A percentile compares a stretch with the other conserved stretches of the same genome.
Evolutionary conservation across 2,113 vertebrate species (phyloP).

Genomic region (Orientallactaga bullata): DNA sequence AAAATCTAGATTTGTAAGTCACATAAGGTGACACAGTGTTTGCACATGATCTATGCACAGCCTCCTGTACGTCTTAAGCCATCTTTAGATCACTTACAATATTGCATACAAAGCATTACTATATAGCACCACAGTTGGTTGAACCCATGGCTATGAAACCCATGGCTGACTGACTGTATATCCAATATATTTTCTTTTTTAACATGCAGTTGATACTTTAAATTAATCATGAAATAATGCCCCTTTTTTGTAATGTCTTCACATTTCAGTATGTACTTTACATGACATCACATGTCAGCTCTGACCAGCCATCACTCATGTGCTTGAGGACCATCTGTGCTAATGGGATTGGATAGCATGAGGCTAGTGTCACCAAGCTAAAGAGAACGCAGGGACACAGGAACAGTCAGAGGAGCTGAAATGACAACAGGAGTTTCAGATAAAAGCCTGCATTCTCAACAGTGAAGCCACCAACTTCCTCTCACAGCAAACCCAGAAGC

Average conservation of each 20-base stretch:
- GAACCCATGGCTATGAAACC: neutral
- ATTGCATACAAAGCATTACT: neutral
- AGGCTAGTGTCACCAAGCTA: neutral
- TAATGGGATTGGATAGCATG: accelerated
- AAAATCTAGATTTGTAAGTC: neutral
- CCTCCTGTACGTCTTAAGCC: neutral
- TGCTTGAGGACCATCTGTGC: neutral
- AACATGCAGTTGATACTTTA: neutral
- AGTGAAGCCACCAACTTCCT: neutral
- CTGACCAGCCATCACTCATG: neutral
- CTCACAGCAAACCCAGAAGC: neutral
- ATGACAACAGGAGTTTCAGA: neutral
- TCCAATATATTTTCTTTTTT: neutral
- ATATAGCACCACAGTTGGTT: neutral
- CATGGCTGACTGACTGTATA: neutral
- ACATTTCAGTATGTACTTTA: neutral
- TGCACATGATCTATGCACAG: neutral
- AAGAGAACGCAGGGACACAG: neutral
- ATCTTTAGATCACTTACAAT: neutral
- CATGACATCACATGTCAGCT: neutral
- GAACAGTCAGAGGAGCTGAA: neutral
- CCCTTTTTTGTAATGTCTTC: neutral
- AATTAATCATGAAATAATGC: neutral
- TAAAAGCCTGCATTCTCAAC: neutral
- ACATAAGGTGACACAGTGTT: neutral